Conservation (phyloP, 2,888 invertebrate genomes). For the Pyrochroa serraticornis region DNA sequence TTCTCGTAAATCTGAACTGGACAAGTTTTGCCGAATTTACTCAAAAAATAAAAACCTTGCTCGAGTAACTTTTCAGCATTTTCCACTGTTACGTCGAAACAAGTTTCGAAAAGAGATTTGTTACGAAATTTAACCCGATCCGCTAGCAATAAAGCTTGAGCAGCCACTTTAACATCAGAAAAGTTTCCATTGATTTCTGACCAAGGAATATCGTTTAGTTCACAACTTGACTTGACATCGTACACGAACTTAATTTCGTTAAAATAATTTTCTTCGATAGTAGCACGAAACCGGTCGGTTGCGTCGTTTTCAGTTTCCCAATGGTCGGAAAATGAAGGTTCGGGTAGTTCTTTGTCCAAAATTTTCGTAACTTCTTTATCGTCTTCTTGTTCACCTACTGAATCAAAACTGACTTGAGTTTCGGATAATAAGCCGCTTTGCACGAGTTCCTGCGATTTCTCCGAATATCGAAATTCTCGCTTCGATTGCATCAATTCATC, state of each 20-base stretch:
- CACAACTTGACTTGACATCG: constrained; percentile 52
- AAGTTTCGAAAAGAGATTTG: constrained; percentile 64
- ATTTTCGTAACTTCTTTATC: constrained; percentile 57
- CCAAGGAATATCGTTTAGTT: constrained; percentile 60
- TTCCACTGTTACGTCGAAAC: constrained; percentile 60
- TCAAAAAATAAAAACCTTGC: constrained; percentile 66
- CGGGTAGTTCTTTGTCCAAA: constrained; percentile 55
- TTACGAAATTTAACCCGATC: constrained; percentile 58
- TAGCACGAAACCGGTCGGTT: constrained; percentile 57
- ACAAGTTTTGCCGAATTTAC: constrained; percentile 68
- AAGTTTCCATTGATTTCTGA: constrained; percentile 56
- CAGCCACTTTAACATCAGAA: constrained; percentile 47
- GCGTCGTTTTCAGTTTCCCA: constrained; percentile 58
- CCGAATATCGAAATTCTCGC: constrained; percentile 46
- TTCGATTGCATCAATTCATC: constrained; percentile 46
- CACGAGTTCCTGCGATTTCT: constrained; percentile 33
- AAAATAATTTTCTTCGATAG: constrained; percentile 59
- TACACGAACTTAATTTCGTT: constrained; percentile 59
- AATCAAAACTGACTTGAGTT: constrained; percentile 54
- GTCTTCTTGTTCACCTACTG: constrained; percentile 61
- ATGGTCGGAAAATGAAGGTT: constrained; percentile 55
- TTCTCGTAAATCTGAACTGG: constrained; percentile 67
- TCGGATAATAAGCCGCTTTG: constrained; percentile 27
- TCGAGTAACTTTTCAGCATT: constrained; percentile 64
- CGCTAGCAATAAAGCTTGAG: constrained; percentile 44